A percentile compares a stretch with the other conserved stretches of the same genome.
Conservation (phyloP, 2,888 invertebrate species). For the Meghimatium bilineatum region DNA sequence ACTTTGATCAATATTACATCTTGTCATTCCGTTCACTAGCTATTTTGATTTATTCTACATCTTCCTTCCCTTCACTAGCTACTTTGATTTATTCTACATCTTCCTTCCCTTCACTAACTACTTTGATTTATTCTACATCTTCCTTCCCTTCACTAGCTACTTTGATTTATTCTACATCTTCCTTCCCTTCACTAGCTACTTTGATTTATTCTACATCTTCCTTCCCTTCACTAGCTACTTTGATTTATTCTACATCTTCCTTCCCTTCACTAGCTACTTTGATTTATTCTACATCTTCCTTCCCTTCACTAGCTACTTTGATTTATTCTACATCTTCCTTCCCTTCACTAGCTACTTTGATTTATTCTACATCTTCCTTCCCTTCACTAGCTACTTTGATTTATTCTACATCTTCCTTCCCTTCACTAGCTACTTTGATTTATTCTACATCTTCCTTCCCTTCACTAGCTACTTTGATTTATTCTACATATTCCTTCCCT, state of each 20-base stretch:
- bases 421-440: not conserved
- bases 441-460: not conserved
- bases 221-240: not conserved
- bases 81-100: not conserved
- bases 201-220: not conserved
- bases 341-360: not conserved
- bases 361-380: not conserved
- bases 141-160: not conserved
- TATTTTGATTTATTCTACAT: not conserved
- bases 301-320: not conserved
- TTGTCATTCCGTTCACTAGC: constrained; percentile 42
- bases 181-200: not conserved
- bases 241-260: not conserved
- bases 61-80: not conserved
- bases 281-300: constrained; percentile 58
- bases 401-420: not conserved
- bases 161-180: not conserved
- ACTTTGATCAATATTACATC: constrained; percentile 59
- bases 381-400: not conserved
- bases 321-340: not conserved
- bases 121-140: not conserved
- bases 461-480: not conserved
- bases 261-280: constrained; percentile 56
- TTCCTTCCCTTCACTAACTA: not conserved
- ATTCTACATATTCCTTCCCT: not conserved